Evolutionary conservation across 2,113 vertebrate species (phyloP), one percentile per base, ranked within the genome.

Genomic region (Eulemur macaco): DNA sequence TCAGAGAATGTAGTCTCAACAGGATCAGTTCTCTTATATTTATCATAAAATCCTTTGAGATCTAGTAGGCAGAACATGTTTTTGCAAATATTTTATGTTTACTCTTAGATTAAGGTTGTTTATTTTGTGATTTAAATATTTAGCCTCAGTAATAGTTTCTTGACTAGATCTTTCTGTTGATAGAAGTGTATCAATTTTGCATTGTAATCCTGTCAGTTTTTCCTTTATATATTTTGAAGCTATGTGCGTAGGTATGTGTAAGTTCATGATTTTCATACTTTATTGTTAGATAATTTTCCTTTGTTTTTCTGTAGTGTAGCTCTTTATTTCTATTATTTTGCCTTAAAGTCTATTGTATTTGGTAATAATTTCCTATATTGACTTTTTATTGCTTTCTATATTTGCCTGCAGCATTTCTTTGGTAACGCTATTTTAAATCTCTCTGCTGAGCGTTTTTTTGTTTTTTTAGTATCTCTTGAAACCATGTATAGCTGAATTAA

Each of bases 241-340:
- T 74, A 25, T 29, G 12, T 2, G 13, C 17, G 2, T 66, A 31
- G 76, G 7, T 66, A 6, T 39, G 34, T 74, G 14, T 23, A 60
- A 34, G 83, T 93, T 89, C 50, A 58, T 63, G 52, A 82, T 63
- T 94, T 97, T 77, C 9, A 14, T 77, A 73, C 25, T 94, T 96
- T 81, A 87, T 88, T 94, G 71, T 31, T 76, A 82, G 74, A 81
- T 95, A 88, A 42, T 73, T 92, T 96, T n/a, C 31, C 39, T 91
- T 88, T 95, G 73, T 86, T 88, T n/a, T 93, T 63, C 69, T 39
- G 47, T 5, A 86, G 45, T 54, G 0, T 87, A 83, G 31, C 34
- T 96, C 77, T 94, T 89, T 84, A 89, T 84, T 87, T 93, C 66
- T 95, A 86, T 91, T 95, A 97, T 94, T 97, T 89, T 91, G 37